phyloP scores from a whole-genome alignment of 2,888 invertebrate species.

The Ctenicera cuprea region DNA sequence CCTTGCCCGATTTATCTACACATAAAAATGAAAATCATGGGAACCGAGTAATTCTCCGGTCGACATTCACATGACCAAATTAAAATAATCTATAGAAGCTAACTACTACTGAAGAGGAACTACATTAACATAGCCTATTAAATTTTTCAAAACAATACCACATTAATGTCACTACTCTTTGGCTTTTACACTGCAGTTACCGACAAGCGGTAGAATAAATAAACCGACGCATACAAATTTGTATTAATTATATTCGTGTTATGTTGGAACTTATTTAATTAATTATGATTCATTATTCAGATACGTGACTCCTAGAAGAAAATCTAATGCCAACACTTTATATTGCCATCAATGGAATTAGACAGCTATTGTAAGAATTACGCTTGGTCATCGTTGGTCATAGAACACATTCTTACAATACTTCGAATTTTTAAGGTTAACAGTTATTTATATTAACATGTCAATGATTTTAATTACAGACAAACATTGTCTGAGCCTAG shows the following conservation, averaged over 20 bases:
- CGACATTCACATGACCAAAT: constrained; percentile 42
- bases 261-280: constrained; percentile 41
- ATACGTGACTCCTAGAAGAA: constrained; percentile 24
- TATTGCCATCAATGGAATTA: neutral
- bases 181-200: constrained; percentile 38
- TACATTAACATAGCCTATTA: constrained; percentile 48
- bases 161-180: constrained; percentile 45
- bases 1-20: constrained; percentile 2
- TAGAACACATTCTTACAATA: neutral
- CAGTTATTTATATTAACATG: neutral
- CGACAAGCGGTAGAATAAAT: constrained; percentile 42
- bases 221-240: constrained; percentile 47
- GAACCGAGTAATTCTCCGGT: neutral
- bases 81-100: constrained; percentile 37
- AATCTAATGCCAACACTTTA: constrained; percentile 20
- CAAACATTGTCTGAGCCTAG: too few relatives aligned
- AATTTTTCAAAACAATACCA: constrained; percentile 51
- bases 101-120: constrained; percentile 40
- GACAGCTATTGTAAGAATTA: neutral
- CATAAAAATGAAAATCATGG: constrained; percentile 7
- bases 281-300: constrained; percentile 47
- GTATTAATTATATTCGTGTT: constrained; percentile 47
- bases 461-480: neutral
- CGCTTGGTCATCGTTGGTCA: constrained; percentile 1
- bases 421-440: neutral